These are phyloP conservation scores for Poecile montanus DNA, from an alignment of 2,797 vertebrate species.

Conservation along the genomic window DNA sequence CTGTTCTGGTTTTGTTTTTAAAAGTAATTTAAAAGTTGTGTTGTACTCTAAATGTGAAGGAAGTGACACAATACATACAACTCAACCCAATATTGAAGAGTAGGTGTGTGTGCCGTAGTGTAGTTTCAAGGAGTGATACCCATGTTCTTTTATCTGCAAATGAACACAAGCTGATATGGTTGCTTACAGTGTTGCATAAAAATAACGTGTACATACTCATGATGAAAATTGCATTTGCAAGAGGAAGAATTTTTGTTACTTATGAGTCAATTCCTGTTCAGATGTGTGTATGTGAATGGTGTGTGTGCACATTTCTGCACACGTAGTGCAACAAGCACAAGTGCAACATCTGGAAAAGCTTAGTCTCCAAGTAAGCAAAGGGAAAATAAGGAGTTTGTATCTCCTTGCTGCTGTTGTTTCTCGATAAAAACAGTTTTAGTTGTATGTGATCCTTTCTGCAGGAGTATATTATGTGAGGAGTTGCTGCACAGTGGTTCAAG, in stretches of 20 bases:
- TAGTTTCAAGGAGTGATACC: not conserved
- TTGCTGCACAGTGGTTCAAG: slow-evolving; percentile 31
- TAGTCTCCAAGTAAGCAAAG: slow-evolving; percentile 19
- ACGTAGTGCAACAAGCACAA: not conserved
- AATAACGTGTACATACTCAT: not conserved
- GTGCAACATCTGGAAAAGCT: not conserved
- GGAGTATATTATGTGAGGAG: slow-evolving; percentile 55
- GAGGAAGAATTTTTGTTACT: not conserved
- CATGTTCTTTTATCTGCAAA: not conserved
- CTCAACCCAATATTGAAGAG: slow-evolving; percentile 42
- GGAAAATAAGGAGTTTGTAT: slow-evolving; percentile 48
- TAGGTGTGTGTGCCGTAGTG: not conserved
- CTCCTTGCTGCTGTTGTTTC: slow-evolving; percentile 25
- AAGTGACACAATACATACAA: slow-evolving; percentile 44
- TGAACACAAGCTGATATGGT: not conserved
- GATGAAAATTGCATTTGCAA: not conserved
- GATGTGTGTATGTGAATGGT: not conserved
- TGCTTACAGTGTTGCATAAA: not conserved
- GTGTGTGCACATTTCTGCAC: not conserved
- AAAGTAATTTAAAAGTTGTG: not conserved
- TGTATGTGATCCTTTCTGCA: slow-evolving; percentile 56
- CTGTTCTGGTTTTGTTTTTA: not conserved
- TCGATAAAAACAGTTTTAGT: slow-evolving; percentile 35
- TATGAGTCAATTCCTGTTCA: not conserved
- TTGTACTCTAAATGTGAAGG: slow-evolving; percentile 4